These are phyloP conservation scores for Eublepharis macularius DNA, from an alignment of 2,113 vertebrate species.

Conservation along the genomic window DNA sequence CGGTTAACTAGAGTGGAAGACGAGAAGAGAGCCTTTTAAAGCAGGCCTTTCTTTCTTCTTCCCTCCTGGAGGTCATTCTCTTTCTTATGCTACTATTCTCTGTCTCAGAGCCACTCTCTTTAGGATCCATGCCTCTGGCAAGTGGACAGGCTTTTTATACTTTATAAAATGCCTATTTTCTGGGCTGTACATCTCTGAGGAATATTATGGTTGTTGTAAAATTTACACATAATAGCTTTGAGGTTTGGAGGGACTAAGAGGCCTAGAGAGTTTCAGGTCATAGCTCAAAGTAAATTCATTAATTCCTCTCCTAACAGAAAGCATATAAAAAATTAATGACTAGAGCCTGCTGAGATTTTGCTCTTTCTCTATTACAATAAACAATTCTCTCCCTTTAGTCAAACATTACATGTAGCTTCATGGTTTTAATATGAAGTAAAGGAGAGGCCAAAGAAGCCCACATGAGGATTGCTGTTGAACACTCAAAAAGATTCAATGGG, in stretches of 20 bases:
- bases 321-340: conserved; percentile 56
- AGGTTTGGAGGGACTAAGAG: conserved; percentile 51
- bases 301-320: conserved; percentile 55
- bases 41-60: conserved; percentile 14
- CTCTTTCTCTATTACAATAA: conserved; percentile 38
- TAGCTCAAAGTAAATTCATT: conserved; percentile 63
- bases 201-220: conserved; percentile 28
- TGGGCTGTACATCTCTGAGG: conserved; percentile 14
- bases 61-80: conserved; percentile 3
- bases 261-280: conserved; percentile 52
- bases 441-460: not conserved
- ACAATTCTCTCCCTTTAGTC: not conserved
- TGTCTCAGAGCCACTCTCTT: conserved; percentile 37
- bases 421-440: conserved; percentile 50
- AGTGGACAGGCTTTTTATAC: conserved; percentile 43
- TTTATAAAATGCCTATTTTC: conserved; percentile 39
- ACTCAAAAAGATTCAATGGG: too few relatives aligned
- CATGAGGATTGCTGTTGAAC: too few relatives aligned
- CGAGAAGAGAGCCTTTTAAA: conserved; percentile 35
- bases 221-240: conserved; percentile 47
- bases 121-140: not conserved
- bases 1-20: conserved; percentile 16
- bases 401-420: conserved; percentile 36
- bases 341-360: conserved; percentile 12
- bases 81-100: not conserved